Evolutionary conservation across 2,113 vertebrate genomes (phyloP), one percentile per base, ranked within the genome.

Genomic region (Datnioides undecimradiatus): DNA sequence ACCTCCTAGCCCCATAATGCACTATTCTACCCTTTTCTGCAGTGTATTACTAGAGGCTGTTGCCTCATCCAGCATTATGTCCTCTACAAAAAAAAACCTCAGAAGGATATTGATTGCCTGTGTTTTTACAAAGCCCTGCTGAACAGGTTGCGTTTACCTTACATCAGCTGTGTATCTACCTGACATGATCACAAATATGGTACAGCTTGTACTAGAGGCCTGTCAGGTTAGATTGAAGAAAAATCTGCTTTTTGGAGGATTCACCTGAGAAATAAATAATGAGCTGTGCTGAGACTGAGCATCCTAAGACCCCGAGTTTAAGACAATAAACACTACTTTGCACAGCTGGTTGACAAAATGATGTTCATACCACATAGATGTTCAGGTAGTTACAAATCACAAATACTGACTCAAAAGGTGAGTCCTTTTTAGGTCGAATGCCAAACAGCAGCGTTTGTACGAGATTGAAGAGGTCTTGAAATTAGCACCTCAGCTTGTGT

Each of bases 41-140:
- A 69, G 29, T 48, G 19, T 72, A 48, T 64, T 72, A 65, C 46
- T 6, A 16, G 11, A 67, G 45, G 34, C 62, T 76, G 41, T 79
- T 70, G 31, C 36, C 4, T 73, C 31, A 76, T 73, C 29, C 21
- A 83, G 45, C 21, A 69, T 73, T 59, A 49, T 73, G 34, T 51
- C 51, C 23, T 45, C 40, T 1, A 52, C 51, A 29, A 80, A 73
- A 70, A 55, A 48, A 73, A 70, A 55, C 58, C 41, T 36, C 14
- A 68, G 40, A 78, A 60, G 14, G 57, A 59, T 72, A 74, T 84
- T 55, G 67, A 87, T 69, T 77, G 25, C 14, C 57, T 36, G 36
- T 36, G 59, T 76, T 76, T 79, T 73, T 57, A 63, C 23, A 64
- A 73, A 79, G 21, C 51, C 13, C 29, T n/a, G 4, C 58, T 48